Evolutionary conservation across 2,113 vertebrate genomes (phyloP).

Genomic region (Lepisosteus osseus): DNA sequence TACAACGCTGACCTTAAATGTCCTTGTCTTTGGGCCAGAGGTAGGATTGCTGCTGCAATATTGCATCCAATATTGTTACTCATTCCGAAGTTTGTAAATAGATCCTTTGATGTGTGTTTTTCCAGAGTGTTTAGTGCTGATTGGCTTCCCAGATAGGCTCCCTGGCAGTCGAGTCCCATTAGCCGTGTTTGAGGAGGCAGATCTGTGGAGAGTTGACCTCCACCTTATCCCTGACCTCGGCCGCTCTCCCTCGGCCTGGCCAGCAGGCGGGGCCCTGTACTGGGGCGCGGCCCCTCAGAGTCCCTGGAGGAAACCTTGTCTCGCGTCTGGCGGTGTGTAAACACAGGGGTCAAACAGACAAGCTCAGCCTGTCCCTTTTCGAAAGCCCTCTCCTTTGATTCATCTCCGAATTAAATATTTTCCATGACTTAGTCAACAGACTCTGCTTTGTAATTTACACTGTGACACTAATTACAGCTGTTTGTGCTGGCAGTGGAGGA

Average conservation of each 20-base stretch:
- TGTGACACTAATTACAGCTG: too few species aligned
- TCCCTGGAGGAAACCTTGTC: constrained; percentile 5
- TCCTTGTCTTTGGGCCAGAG: too few species aligned
- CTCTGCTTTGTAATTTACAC: too few species aligned
- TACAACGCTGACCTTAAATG: too few species aligned
- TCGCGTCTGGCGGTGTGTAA: constrained; percentile 59
- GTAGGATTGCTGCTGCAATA: too few species aligned
- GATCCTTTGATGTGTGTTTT: constrained; percentile 40
- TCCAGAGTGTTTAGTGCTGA: constrained; percentile 54
- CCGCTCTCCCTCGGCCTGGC: constrained; percentile 47
- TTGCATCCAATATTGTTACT: too few species aligned
- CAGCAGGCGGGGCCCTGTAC: constrained; percentile 44
- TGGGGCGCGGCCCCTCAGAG: constrained; percentile 1
- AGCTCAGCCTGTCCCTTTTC: background rate
- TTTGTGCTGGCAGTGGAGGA: too few species aligned
- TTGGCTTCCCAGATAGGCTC: constrained; percentile 45
- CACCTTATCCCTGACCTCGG: constrained; percentile 76
- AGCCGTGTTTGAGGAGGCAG: constrained; percentile 52
- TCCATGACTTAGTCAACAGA: too few species aligned
- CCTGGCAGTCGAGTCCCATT: constrained; percentile 48
- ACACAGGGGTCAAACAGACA: constrained; percentile 63
- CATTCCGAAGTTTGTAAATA: too few species aligned
- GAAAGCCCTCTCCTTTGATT: background rate
- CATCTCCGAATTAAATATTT: too few species aligned
- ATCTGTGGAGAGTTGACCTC: constrained; percentile 69